Evolutionary conservation across 2,113 vertebrate genomes (phyloP), one percentile per base, ranked within the genome.

Genomic region (Tetraodon nigroviridis): DNA sequence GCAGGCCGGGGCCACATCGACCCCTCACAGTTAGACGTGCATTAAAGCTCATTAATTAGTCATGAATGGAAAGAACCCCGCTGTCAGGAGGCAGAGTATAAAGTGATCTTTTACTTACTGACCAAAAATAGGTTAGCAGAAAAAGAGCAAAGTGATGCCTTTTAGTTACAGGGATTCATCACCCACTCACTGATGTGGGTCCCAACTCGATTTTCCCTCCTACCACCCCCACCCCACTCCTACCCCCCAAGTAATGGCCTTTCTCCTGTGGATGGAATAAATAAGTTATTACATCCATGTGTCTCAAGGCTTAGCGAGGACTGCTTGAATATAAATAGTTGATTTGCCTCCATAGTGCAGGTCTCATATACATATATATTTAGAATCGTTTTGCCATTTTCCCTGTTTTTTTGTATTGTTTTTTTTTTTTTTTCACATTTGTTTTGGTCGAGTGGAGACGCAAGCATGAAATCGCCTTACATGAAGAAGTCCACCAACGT

Each of bases 21-120:
- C 62, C 50, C 69, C 82, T 67, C 88, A 88, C 88, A 89, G 88
- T 91, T 87, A 91, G 84, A 79, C 75, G 89, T 75, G 71, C 83
- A 86, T 90, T 89, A 88, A 76, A 69, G 80, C 51, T 29, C 51
- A 88, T 90, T 63, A 89, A 88, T 87, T 86, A 89, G 73, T 86
- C 71, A 89, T 85, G 68, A 32, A 46, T 18, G 52, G 61, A 68
- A 78, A 78, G 67, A 84, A 67, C 55, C 64, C 54, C 67, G 78
- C 60, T 37, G 29, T 61, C 55, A 18, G 58, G 37, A 37, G 51
- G 54, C 57, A 77, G 46, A 66, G 55, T 60, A 29, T 29, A 59
- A 71, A 72, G 68, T 67, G 65, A 67, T 80, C 57, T 75, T 73
- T 76, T 71, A 61, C 76, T 69, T 37, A 1, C 37, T 51, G 67